phyloP scores from a whole-genome alignment of 2,113 vertebrate species.

The Callipepla californica region DNA sequence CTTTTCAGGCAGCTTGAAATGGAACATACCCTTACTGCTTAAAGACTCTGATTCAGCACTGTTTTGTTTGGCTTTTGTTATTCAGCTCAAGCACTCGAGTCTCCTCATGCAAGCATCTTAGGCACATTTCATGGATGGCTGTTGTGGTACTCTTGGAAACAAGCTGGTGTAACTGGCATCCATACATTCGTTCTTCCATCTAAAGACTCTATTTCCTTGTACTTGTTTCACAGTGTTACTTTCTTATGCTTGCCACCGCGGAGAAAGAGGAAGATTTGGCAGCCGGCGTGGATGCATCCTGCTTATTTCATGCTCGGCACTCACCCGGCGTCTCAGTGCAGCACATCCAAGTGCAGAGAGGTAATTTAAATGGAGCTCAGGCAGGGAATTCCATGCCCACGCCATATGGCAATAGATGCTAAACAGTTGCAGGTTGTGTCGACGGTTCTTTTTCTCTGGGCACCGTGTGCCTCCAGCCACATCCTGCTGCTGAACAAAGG shows the following conservation, averaged over 20 bases:
- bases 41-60: background rate
- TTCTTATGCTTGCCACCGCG: accelerated
- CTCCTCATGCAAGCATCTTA: background rate
- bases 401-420: background rate
- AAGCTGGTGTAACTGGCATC: background rate
- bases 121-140: background rate
- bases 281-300: background rate
- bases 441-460: background rate
- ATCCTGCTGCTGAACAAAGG: accelerated
- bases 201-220: background rate
- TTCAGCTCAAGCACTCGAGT: background rate
- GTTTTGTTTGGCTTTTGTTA: background rate
- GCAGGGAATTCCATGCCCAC: accelerated
- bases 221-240: accelerated
- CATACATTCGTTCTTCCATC: background rate
- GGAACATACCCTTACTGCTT: background rate
- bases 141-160: background rate
- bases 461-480: accelerated
- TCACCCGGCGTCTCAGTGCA: accelerated
- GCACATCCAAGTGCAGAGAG: background rate
- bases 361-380: accelerated
- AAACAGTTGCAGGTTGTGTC: background rate
- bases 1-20: background rate
- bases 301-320: background rate
- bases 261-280: background rate